Evolutionary conservation across 2,888 invertebrate species (phyloP).

Genomic region (Willowsia nigromaculata): DNA sequence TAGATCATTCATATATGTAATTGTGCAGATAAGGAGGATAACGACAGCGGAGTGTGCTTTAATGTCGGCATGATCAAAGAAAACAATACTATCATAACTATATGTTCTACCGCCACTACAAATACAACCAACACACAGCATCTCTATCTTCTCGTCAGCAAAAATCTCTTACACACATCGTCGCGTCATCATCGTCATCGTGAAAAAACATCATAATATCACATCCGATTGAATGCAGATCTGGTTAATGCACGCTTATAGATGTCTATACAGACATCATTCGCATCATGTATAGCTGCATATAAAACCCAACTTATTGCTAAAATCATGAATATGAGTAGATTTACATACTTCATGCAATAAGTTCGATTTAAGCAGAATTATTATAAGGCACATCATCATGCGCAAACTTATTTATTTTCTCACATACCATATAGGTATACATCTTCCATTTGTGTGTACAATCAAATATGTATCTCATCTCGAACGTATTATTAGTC

Average conservation of each 20-base stretch:
- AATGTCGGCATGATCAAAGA: slow-evolving; percentile 74
- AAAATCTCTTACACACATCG: slow-evolving; percentile 59
- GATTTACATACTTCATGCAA: not conserved
- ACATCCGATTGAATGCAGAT: slow-evolving; percentile 61
- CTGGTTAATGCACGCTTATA: slow-evolving; percentile 20
- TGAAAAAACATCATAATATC: slow-evolving; percentile 51
- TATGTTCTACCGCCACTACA: slow-evolving; percentile 54
- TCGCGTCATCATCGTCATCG: slow-evolving; percentile 53
- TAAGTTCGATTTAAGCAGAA: not conserved
- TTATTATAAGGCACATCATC: slow-evolving; percentile 19
- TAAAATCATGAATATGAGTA: slow-evolving; percentile 16
- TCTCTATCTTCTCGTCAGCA: slow-evolving; percentile 45
- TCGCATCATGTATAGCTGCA: not conserved
- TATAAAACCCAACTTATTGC: not conserved
- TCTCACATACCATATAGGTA: not conserved
- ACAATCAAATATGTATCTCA: slow-evolving; percentile 61
- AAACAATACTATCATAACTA: slow-evolving; percentile 67
- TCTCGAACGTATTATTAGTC: slow-evolving; percentile 13
- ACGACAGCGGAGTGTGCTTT: slow-evolving; percentile 73
- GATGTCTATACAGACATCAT: not conserved
- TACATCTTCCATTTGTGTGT: not conserved
- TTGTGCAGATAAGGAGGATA: slow-evolving; percentile 73
- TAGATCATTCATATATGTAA: slow-evolving; percentile 72
- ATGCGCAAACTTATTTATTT: slow-evolving; percentile 17
- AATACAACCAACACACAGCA: slow-evolving; percentile 56